Conservation (phyloP, 2,888 invertebrate genomes). For the Heteromyza rotundicornis region DNA sequence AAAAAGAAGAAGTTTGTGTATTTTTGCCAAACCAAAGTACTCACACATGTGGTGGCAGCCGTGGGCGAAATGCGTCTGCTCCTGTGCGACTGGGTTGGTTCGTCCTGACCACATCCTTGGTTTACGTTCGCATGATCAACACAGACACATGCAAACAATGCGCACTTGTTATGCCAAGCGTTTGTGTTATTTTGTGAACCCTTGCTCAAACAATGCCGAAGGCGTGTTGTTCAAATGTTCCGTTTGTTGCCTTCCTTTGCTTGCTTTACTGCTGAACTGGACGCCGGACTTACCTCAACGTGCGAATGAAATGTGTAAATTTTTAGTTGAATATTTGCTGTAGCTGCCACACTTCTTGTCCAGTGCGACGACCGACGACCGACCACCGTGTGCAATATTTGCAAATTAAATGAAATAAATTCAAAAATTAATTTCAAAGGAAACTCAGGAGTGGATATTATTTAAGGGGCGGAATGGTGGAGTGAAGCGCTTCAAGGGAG, state of each 20-base stretch:
- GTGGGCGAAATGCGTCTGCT: neutral
- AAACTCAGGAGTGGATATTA: no score
- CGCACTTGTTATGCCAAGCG: constrained; percentile 2
- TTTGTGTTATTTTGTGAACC: constrained; percentile 3
- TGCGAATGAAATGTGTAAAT: no score
- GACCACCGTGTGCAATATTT: no score
- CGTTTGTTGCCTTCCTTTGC: neutral
- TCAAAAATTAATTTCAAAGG: neutral
- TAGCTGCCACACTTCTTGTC: neutral
- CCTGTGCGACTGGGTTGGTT: neutral
- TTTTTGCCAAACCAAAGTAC: neutral
- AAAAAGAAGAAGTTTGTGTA: neutral
- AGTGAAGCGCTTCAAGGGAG: no score
- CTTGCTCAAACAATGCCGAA: constrained; percentile 19
- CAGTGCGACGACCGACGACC: neutral
- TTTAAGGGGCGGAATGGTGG: no score
- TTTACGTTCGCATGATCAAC: neutral
- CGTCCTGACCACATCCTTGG: neutral
- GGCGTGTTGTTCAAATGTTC: constrained; percentile 8
- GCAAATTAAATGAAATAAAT: neutral
- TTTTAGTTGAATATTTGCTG: neutral
- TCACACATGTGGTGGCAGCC: neutral
- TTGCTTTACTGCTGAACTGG: constrained; percentile 11
- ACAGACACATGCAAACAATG: constrained; percentile 1
- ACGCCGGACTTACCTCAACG: no score